Evolutionary conservation across 2,113 vertebrate genomes (phyloP), one percentile per base, ranked within the genome.

Genomic region (Albula glossodonta): DNA sequence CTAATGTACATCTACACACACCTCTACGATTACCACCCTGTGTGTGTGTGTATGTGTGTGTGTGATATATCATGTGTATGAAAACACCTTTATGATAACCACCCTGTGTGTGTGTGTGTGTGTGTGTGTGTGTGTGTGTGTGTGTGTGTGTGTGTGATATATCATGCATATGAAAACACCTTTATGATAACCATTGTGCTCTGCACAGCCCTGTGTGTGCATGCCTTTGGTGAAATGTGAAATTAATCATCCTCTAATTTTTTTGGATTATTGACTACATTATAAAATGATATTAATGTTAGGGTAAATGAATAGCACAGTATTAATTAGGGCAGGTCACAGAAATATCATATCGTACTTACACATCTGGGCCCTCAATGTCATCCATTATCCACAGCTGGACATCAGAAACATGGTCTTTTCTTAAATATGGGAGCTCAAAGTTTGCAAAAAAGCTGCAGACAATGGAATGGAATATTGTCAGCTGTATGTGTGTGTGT

Each of bases 361-460:
- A 96, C 95, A 12, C 22, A 53, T 90, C 86, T 51, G 92, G 90
- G 88, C 92, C 90, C 82, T 87, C 83, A 2, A 96, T 89, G 5
- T 96, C 93, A 91, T 96, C 94, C 91, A 96, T 93, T 51, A 96
- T 92, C 96, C 95, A 96, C 89, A 96, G 93, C 48, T 91, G 87
- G 81, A 96, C 19, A 84, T 86, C 48, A 78, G 94, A 94, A 88
- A 96, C 82, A 88, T 92, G 94, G 66, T 87, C 89, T 89, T 90
- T 94, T 90, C 92, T 93, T 19, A 96, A 85, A 88, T 93, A 90
- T 48, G 95, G 95, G 89, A 96, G 89, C 93, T 96, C 96, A 89
- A 85, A 94, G 84, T 95, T 93, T 92, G 95, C 93, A 95, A 96
- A 95, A 92, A 94, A 95, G 0, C 96, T 96, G 70, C 50, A 48